Evolutionary conservation across 2,797 vertebrate species (phyloP).

Genomic region (Brachyrhaphis roseni): DNA sequence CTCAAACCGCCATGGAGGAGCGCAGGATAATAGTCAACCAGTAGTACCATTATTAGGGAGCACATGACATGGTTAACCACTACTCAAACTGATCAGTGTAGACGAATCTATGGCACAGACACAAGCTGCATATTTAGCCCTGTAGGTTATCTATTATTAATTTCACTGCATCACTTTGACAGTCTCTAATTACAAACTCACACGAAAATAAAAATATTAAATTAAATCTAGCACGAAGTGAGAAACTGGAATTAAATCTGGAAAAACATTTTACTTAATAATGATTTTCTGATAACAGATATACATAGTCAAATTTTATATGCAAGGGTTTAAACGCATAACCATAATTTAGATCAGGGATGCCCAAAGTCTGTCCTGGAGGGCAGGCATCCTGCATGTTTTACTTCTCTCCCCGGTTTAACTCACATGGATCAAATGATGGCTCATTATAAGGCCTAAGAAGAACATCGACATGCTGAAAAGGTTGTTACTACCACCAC

Average conservation of each 20-base stretch:
- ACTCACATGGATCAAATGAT: too few species aligned
- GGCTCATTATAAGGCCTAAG: too few species aligned
- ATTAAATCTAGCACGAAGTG: background rate
- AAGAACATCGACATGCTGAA: too few species aligned
- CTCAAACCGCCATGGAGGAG: constrained; percentile 30
- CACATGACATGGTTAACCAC: constrained; percentile 54
- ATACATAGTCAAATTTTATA: background rate
- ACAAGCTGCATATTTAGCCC: background rate
- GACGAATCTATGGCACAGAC: constrained; percentile 31
- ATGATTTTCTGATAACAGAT: background rate
- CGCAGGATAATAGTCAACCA: constrained; percentile 41
- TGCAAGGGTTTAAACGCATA: background rate
- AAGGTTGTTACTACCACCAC: too few species aligned
- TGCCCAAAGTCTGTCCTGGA: too few species aligned
- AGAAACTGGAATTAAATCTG: too few species aligned
- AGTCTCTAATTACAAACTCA: background rate
- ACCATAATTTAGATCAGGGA: background rate
- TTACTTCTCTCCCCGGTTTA: too few species aligned
- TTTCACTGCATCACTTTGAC: background rate
- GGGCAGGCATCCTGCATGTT: too few species aligned
- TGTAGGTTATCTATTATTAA: background rate
- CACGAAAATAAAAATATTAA: background rate
- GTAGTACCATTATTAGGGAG: constrained; percentile 16
- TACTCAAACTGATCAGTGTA: constrained; percentile 20
- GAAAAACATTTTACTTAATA: background rate